A percentile compares a stretch with the other conserved stretches of the same genome.
Conservation (phyloP, 2,888 invertebrate species). For the Branchellion lobata region DNA sequence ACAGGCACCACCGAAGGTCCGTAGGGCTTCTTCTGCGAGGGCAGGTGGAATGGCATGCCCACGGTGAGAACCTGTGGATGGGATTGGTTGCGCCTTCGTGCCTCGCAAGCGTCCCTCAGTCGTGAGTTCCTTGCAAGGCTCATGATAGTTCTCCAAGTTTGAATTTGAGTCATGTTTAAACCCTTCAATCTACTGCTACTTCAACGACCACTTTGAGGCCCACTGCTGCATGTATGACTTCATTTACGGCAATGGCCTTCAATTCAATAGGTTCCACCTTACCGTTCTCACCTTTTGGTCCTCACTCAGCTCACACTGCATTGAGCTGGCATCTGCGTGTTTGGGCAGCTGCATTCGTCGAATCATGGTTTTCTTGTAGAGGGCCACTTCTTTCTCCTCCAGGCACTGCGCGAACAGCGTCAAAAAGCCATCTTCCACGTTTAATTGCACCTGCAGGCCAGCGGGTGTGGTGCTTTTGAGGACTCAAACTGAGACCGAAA, state of each 20-base stretch:
- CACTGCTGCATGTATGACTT: no score
- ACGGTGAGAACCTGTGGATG: slow-evolving; percentile 47
- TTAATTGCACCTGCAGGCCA: slow-evolving; percentile 44
- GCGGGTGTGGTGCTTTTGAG: background rate
- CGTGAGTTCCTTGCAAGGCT: no score
- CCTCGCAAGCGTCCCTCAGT: slow-evolving; percentile 49
- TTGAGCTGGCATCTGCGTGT: slow-evolving; percentile 51
- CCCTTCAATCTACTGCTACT: no score
- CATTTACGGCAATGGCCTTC: no score
- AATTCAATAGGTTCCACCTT: no score
- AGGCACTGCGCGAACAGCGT: slow-evolving; percentile 48
- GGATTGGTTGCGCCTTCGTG: slow-evolving; percentile 18
- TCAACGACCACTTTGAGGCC: no score
- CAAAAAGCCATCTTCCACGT: slow-evolving; percentile 48
- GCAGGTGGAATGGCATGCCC: slow-evolving; percentile 54
- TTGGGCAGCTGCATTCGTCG: slow-evolving; percentile 51
- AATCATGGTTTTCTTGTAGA: slow-evolving; percentile 53
- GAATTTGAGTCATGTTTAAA: no score
- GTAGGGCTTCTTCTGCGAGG: slow-evolving; percentile 49
- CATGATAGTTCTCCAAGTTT: no score
- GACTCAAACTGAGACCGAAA: no score
- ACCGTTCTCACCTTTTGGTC: slow-evolving; percentile 32
- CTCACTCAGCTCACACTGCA: slow-evolving; percentile 50
- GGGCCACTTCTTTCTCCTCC: slow-evolving; percentile 50
- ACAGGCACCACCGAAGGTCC: slow-evolving; percentile 52